phyloP scores from a whole-genome alignment of 2,113 vertebrate genomes.

The Nerophis lumbriciformis region DNA sequence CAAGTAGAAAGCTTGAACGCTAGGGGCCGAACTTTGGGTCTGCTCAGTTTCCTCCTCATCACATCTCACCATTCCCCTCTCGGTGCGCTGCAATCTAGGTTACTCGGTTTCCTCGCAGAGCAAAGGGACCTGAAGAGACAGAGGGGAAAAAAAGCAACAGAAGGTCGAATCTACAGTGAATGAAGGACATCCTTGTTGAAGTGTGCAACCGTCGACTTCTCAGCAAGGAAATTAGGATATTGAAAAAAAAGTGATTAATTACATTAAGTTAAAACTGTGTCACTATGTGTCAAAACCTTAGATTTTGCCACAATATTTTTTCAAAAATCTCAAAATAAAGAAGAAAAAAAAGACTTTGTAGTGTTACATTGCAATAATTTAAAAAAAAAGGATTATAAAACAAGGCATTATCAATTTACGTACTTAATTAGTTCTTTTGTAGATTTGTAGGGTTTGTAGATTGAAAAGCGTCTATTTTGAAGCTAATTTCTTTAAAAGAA shows the following conservation, averaged over 20 bases:
- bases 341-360: too few relatives aligned
- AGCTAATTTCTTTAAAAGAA: too few relatives aligned
- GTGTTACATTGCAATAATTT: too few relatives aligned
- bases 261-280: too few relatives aligned
- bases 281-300: too few relatives aligned
- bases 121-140: constrained; percentile 61
- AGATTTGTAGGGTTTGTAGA: too few relatives aligned
- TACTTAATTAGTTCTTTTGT: too few relatives aligned
- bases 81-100: constrained; percentile 68
- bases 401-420: too few relatives aligned
- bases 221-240: constrained; percentile 3
- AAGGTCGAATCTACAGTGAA: constrained; percentile 65
- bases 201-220: constrained; percentile 65
- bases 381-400: too few relatives aligned
- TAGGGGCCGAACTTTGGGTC: constrained; percentile 1
- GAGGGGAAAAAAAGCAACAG: constrained; percentile 50
- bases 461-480: too few relatives aligned
- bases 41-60: constrained; percentile 19
- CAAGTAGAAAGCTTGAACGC: background rate
- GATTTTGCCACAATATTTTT: too few relatives aligned
- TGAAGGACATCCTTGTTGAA: constrained; percentile 77
- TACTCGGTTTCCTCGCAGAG: constrained; percentile 74
- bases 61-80: constrained; percentile 48
- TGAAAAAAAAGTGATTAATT: background rate
- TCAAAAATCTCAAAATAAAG: too few relatives aligned